Evolutionary conservation across 2,888 invertebrate genomes (phyloP), one percentile per base, ranked within the genome.

Genomic region (Axea sp.): DNA sequence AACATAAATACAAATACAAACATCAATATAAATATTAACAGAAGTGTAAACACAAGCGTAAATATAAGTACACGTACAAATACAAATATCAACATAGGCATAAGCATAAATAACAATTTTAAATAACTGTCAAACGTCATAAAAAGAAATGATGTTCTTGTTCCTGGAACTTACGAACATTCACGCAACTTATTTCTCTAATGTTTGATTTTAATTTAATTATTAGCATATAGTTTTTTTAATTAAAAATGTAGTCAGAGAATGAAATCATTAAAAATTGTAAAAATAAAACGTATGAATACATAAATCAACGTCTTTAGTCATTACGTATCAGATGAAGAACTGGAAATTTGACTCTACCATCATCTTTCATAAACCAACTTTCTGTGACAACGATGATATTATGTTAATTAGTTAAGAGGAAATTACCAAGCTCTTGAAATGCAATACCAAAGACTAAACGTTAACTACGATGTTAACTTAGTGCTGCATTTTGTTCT

Each of bases 331-430:
- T 68, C 68, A 51, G 68, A 68, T 68, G 59, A 31, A 68, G 68
- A 68, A 68, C 68, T 68, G 68, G 68, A 68, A 68, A 68, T 68
- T 68, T 59, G 68, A 68, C 60, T n/a, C 68, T 69, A 53, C 60
- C 33, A 69, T 24, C 68, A 68, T 68, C 51, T 49, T 68, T 68
- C 68, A 68, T 68, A 59, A 59, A 68, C 59, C 68, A 59, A 68
- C 68, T 68, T 68, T 68, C 59, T 59, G 59, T 68, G 68, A 68
- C 59, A 59, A 68, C 59, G 49, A 59, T 59, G 59, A 51, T 57
- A 59, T 68, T 68, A 68, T 68, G 68, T 68, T 68, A 68, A 68
- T 68, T 59, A 59, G 59, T 43, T 68, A 51, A 15, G 51, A 51
- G 51, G 59, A 59, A 68, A 47, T 59, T 57, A 67, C 57, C 47